A percentile compares a stretch with the other conserved stretches of the same genome.
phyloP scores from a whole-genome alignment of 2,888 invertebrate genomes.

The Listrodromus nycthemerus region DNA sequence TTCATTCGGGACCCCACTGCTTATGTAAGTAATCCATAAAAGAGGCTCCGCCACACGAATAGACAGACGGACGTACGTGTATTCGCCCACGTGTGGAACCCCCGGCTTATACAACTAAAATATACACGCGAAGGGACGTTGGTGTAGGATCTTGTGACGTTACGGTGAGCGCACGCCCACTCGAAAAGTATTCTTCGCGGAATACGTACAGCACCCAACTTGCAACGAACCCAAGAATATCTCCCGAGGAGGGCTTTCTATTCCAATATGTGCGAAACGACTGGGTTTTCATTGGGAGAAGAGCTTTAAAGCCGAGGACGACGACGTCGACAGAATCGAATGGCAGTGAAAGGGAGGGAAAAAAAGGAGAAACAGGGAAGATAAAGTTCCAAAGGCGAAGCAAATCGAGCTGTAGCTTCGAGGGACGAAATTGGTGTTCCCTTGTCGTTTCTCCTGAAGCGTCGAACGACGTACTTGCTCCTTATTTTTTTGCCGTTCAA shows the following conservation, averaged over 20 bases:
- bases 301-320: constrained; percentile 39
- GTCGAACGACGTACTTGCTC: background rate
- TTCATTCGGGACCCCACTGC: constrained; percentile 65
- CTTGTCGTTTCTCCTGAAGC: background rate
- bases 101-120: constrained; percentile 13
- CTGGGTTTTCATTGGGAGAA: constrained; percentile 39
- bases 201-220: constrained; percentile 29
- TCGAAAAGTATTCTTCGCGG: constrained; percentile 40
- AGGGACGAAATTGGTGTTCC: constrained; percentile 30
- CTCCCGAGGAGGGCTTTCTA: constrained; percentile 54
- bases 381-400: constrained; percentile 23
- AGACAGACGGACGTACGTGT: constrained; percentile 9
- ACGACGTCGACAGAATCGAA: constrained; percentile 26
- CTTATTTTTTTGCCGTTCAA: background rate
- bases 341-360: constrained; percentile 10
- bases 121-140: background rate
- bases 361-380: background rate
- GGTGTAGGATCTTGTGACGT: constrained; percentile 34
- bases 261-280: constrained; percentile 66
- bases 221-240: constrained; percentile 35
- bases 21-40: constrained; percentile 69
- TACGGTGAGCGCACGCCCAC: constrained; percentile 19
- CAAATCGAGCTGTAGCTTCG: constrained; percentile 39
- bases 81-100: background rate
- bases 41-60: constrained; percentile 49